These are phyloP conservation scores for Deroplatys truncata DNA, from an alignment of 2,888 invertebrate species.

Conservation along the genomic window DNA sequence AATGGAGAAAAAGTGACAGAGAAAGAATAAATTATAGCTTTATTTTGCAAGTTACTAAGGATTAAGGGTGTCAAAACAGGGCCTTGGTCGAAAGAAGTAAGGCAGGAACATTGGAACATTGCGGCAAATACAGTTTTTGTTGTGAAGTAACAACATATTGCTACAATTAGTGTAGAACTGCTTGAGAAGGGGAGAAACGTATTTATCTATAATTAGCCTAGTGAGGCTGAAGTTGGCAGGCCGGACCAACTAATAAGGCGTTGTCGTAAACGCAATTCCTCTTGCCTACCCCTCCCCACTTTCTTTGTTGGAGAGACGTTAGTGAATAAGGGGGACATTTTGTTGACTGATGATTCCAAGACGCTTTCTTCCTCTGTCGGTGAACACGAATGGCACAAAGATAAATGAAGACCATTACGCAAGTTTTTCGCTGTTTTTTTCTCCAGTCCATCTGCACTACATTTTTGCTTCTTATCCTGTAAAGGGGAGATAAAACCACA, in stretches of 20 bases:
- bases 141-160: neutral
- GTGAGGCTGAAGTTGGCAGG: neutral
- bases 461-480: neutral
- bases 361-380: constrained; percentile 8
- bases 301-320: neutral
- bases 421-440: neutral
- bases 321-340: neutral
- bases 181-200: neutral
- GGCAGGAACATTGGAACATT: neutral
- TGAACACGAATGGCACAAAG: constrained; percentile 19
- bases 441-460: neutral
- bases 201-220: neutral
- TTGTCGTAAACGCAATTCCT: neutral
- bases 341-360: constrained; percentile 15
- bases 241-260: neutral
- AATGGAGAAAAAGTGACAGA: too few relatives aligned
- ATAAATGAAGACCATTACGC: constrained; percentile 21
- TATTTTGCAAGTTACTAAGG: too few relatives aligned
- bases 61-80: too few relatives aligned
- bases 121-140: neutral
- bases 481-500: neutral
- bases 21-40: too few relatives aligned
- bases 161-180: neutral
- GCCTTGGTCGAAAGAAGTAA: too few relatives aligned
- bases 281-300: neutral